These are phyloP conservation scores for Halcyon malimbica DNA, from an alignment of 2,113 vertebrate species.

Conservation along the genomic window DNA sequence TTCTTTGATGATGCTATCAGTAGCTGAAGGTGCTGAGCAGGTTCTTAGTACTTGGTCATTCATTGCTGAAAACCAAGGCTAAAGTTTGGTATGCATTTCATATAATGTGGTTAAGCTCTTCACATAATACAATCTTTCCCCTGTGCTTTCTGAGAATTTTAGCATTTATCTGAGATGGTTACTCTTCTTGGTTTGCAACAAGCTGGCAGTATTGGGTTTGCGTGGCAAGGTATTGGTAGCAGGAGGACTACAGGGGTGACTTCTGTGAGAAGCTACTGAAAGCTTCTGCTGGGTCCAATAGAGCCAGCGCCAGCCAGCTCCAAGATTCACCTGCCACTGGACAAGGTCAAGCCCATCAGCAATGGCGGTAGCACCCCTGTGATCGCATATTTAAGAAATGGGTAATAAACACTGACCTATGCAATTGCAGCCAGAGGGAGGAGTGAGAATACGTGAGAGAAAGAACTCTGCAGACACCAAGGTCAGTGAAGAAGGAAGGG, in stretches of 20 bases:
- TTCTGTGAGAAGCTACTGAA: no score
- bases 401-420: fast-evolving
- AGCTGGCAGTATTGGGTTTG: background rate
- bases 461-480: background rate
- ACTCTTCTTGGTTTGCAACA: background rate
- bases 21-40: background rate
- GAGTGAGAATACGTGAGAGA: no score
- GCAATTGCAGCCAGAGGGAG: background rate
- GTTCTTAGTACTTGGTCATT: background rate
- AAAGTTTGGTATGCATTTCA: background rate
- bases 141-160: background rate
- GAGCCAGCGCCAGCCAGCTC: background rate
- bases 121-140: background rate
- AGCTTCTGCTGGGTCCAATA: no score
- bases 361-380: background rate
- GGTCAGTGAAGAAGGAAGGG: background rate
- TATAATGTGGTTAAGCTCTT: background rate
- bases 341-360: background rate
- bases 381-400: background rate
- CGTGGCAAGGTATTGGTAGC: background rate
- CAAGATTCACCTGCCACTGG: no score
- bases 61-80: background rate
- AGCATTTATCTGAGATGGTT: background rate
- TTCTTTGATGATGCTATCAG: background rate
- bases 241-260: no score